phyloP scores from a whole-genome alignment of 2,113 vertebrate genomes.

The Barbus barbus region DNA sequence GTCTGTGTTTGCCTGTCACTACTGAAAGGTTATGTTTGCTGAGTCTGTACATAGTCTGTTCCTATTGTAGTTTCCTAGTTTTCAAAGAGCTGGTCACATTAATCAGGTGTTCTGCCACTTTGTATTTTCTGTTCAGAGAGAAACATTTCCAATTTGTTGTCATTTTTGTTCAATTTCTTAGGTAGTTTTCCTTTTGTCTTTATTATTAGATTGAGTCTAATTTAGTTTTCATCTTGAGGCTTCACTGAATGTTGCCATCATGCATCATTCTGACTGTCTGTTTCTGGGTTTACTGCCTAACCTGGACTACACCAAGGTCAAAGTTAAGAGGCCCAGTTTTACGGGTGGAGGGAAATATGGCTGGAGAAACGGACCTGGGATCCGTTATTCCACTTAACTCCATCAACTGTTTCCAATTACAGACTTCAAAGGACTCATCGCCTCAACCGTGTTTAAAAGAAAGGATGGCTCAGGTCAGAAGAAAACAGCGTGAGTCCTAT shows the following conservation, averaged over 20 bases:
- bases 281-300: slow-evolving; percentile 55
- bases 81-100: background rate
- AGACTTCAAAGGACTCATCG: slow-evolving; percentile 52
- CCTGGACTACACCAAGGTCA: slow-evolving; percentile 51
- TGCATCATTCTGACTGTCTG: slow-evolving; percentile 53
- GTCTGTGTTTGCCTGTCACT: slow-evolving; percentile 8
- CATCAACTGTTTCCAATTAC: slow-evolving; percentile 57
- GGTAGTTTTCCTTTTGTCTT: background rate
- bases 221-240: background rate
- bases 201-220: background rate
- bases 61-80: background rate
- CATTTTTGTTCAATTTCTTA: background rate
- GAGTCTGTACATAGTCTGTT: background rate
- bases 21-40: slow-evolving; percentile 1
- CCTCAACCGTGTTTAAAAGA: slow-evolving; percentile 14
- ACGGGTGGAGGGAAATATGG: background rate
- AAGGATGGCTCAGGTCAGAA: slow-evolving; percentile 18
- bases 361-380: slow-evolving; percentile 17
- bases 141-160: background rate
- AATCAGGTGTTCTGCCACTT: background rate
- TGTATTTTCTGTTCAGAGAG: background rate
- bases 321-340: slow-evolving; percentile 25
- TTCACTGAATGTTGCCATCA: background rate
- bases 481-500: slow-evolving; percentile 2
- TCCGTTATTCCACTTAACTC: slow-evolving; percentile 39